phyloP scores from a whole-genome alignment of 2,113 vertebrate species.

The Aix galericulata region DNA sequence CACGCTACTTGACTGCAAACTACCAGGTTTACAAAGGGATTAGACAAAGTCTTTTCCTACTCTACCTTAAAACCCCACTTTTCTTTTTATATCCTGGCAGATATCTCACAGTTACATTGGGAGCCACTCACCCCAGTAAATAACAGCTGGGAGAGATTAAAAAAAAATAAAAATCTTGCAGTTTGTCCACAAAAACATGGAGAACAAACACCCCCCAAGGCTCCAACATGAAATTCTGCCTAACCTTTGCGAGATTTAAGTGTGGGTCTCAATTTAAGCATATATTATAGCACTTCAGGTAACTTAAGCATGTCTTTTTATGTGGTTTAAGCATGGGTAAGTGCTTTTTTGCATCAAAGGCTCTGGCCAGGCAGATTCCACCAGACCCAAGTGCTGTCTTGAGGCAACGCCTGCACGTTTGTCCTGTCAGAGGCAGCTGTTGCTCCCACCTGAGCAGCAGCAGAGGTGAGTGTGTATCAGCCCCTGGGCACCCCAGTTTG shows the following conservation, averaged over 20 bases:
- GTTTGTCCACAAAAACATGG: background rate
- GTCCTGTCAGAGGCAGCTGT: background rate
- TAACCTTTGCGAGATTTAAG: conserved; percentile 12
- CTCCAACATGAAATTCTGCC: background rate
- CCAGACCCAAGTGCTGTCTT: background rate
- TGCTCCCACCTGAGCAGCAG: background rate
- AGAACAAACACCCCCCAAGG: background rate
- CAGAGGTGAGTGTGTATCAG: background rate
- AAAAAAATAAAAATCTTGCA: background rate
- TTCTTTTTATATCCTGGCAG: background rate
- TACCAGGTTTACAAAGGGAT: background rate
- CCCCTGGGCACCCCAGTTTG: background rate
- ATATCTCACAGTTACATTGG: background rate
- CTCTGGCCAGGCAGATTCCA: background rate
- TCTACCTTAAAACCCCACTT: background rate
- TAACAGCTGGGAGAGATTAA: background rate
- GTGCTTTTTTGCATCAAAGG: conserved; percentile 3
- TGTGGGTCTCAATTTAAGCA: background rate
- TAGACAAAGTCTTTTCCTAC: background rate
- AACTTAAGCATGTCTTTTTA: background rate
- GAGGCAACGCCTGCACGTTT: background rate
- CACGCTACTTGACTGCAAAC: background rate
- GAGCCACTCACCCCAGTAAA: background rate
- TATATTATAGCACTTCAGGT: background rate
- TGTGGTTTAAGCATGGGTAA: background rate